These are phyloP conservation scores for Percopsis omiscomaycus DNA, from an alignment of 2,797 vertebrate genomes.

Conservation along the genomic window DNA sequence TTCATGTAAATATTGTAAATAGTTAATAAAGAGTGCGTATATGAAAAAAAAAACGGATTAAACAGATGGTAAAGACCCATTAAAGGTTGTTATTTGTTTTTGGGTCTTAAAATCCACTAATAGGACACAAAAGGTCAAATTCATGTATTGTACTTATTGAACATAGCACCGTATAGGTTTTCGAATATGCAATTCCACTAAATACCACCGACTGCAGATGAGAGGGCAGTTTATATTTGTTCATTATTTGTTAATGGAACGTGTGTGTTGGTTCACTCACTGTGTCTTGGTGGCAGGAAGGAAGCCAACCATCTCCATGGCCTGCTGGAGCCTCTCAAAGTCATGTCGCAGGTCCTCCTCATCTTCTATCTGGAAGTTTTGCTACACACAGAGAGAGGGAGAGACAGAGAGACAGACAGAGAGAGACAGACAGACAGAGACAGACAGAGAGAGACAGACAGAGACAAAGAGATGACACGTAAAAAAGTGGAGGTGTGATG, in stretches of 20 bases:
- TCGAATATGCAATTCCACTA: too few species aligned
- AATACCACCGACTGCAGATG: not conserved
- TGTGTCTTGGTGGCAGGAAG: constrained; percentile 93
- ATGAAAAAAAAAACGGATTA: not conserved
- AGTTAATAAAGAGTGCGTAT: not conserved
- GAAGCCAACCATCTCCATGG: constrained; percentile 99
- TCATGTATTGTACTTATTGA: too few species aligned
- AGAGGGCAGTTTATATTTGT: not conserved
- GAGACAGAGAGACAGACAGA: not conserved
- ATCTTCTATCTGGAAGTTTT: constrained; percentile 98
- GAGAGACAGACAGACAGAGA: not conserved
- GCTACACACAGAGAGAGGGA: constrained; percentile 66
- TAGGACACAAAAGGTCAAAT: too few species aligned
- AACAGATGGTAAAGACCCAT: not conserved
- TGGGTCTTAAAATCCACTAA: not conserved
- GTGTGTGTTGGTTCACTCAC: constrained; percentile 73
- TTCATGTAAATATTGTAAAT: too few species aligned
- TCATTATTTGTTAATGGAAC: not conserved
- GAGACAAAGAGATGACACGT: not conserved
- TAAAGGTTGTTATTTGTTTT: constrained; percentile 15
- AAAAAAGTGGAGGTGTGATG: not conserved
- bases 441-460: not conserved
- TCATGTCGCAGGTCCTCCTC: constrained; percentile 94
- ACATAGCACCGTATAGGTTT: too few species aligned
- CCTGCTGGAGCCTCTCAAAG: constrained; percentile 96